These are phyloP conservation scores for Syngnathus rostellatus DNA, from an alignment of 2,797 vertebrate species.

Conservation along the genomic window DNA sequence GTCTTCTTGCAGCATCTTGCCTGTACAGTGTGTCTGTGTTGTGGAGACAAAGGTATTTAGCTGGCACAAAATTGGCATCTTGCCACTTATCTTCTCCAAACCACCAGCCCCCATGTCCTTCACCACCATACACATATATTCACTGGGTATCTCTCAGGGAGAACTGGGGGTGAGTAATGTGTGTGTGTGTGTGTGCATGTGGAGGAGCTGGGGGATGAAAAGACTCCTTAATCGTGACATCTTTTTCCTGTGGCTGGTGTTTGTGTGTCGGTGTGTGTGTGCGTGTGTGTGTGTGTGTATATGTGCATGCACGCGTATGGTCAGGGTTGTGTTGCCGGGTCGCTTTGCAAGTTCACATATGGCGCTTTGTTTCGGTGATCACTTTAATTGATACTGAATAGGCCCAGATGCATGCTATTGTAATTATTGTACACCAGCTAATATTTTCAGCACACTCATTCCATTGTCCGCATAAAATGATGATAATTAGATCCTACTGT, in stretches of 20 bases:
- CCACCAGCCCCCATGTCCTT: conserved; percentile 20
- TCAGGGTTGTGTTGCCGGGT: conserved; percentile 5
- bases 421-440: conserved; percentile 51
- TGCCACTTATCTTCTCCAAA: conserved; percentile 65
- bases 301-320: conserved; percentile 15
- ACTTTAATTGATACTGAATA: conserved; percentile 62
- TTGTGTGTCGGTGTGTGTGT: conserved; percentile 8
- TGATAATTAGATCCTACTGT: conserved; percentile 55
- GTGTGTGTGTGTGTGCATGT: conserved; percentile 19
- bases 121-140: conserved; percentile 40
- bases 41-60: conserved; percentile 70
- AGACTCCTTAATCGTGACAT: conserved; percentile 37
- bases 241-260: conserved; percentile 33
- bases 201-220: conserved; percentile 3
- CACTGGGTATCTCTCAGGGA: conserved; percentile 56
- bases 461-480: conserved; percentile 50
- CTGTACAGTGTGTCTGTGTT: conserved; percentile 43
- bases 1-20: conserved; percentile 47
- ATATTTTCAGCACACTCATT: conserved; percentile 46
- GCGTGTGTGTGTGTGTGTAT: background rate
- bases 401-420: conserved; percentile 47
- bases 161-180: conserved; percentile 39
- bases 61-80: conserved; percentile 54
- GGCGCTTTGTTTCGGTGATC: conserved; percentile 52
- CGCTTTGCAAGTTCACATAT: conserved; percentile 33